Percentiles rank a stretch among this genome's conserved stretches.
phyloP scores from a whole-genome alignment of 2,797 vertebrate genomes.

The Gambelia wislizenii region DNA sequence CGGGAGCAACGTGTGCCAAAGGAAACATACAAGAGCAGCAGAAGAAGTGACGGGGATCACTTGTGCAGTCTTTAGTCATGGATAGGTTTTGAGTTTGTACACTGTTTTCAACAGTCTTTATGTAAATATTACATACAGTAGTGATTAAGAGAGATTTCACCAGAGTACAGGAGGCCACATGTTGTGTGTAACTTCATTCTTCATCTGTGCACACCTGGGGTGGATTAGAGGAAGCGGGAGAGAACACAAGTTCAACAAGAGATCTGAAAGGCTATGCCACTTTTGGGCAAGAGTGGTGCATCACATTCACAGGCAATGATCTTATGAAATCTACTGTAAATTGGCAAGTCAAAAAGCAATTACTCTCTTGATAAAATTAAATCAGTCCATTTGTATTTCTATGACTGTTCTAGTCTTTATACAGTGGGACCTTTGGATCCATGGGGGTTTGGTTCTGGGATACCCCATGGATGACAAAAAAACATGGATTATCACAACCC shows the following conservation, averaged over 20 bases:
- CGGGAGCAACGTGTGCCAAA: conserved; percentile 86
- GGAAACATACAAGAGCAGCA: conserved; percentile 85
- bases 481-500: too few species aligned
- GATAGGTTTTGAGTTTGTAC: conserved; percentile 47
- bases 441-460: too few species aligned
- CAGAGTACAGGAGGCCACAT: conserved; percentile 71
- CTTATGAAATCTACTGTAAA: background rate
- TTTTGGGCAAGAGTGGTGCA: background rate
- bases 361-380: background rate
- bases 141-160: conserved; percentile 81
- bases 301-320: background rate
- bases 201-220: conserved; percentile 97
- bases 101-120: conserved; percentile 77
- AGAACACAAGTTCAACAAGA: background rate
- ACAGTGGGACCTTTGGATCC: too few species aligned
- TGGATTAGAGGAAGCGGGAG: background rate
- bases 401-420: background rate
- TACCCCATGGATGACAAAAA: too few species aligned
- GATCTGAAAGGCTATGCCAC: background rate
- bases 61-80: conserved; percentile 75
- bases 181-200: conserved; percentile 84
- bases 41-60: conserved; percentile 79
- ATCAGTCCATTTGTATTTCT: background rate
- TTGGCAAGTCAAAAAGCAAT: background rate
- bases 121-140: conserved; percentile 93